These are phyloP conservation scores for Acanthoscelides obtectus DNA, from an alignment of 2,888 invertebrate genomes.

Conservation along the genomic window DNA sequence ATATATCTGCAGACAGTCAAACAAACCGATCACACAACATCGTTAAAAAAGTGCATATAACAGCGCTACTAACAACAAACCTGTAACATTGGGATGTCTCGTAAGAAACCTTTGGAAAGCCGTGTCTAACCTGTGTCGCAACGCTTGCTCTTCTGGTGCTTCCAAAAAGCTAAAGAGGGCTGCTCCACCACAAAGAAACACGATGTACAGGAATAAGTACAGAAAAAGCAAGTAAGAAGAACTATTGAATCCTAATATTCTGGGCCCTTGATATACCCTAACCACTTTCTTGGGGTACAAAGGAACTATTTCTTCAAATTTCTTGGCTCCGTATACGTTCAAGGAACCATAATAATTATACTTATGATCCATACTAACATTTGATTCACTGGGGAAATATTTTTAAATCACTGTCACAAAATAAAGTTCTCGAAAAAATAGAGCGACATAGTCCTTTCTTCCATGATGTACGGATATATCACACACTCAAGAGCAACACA, in stretches of 20 bases:
- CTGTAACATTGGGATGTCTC: slow-evolving; percentile 58
- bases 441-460: slow-evolving; percentile 20
- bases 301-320: slow-evolving; percentile 10
- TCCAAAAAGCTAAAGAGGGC: slow-evolving; percentile 64
- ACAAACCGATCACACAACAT: too few relatives aligned
- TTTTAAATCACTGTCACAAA: slow-evolving; percentile 3
- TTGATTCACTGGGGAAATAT: slow-evolving; percentile 11
- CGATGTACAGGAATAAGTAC: slow-evolving; percentile 56
- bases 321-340: not conserved
- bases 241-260: slow-evolving; percentile 50
- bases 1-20: too few relatives aligned
- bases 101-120: slow-evolving; percentile 55
- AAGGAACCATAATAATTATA: slow-evolving; percentile 6
- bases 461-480: slow-evolving; percentile 11
- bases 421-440: slow-evolving; percentile 3
- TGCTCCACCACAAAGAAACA: slow-evolving; percentile 63
- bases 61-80: slow-evolving; percentile 42
- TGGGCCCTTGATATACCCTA: slow-evolving; percentile 15
- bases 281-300: slow-evolving; percentile 5
- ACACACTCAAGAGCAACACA: not conserved
- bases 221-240: slow-evolving; percentile 53
- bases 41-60: too few relatives aligned
- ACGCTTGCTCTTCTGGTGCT: slow-evolving; percentile 56
- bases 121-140: slow-evolving; percentile 50
- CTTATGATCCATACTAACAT: slow-evolving; percentile 17